Percentiles rank a stretch among this genome's conserved stretches.
These are phyloP conservation scores for Macrocentrus cingulum DNA, from an alignment of 1,140 invertebrate species.

Conservation along the genomic window DNA sequence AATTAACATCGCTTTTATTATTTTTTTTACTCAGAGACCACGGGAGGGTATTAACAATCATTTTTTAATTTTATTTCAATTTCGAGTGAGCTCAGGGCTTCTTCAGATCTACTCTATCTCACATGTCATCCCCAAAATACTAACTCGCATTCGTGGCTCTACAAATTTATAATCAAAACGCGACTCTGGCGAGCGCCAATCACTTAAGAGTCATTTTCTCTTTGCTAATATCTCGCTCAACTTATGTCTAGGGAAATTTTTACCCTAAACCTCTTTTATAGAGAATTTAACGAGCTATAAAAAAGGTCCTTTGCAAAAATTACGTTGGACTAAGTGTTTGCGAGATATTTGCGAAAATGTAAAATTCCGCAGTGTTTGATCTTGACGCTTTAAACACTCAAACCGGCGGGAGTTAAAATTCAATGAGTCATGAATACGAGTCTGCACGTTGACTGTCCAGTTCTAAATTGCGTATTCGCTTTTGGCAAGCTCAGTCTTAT, in stretches of 20 bases:
- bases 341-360: too few species aligned
- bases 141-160: slow-evolving; percentile 25
- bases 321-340: too few species aligned
- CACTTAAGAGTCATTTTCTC: too few species aligned
- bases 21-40: slow-evolving; percentile 31
- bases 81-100: slow-evolving; percentile 45
- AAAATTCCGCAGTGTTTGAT: too few species aligned
- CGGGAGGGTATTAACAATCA: slow-evolving; percentile 3
- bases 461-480: slow-evolving; percentile 32
- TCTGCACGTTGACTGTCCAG: slow-evolving; percentile 20
- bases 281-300: too few species aligned
- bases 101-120: slow-evolving; percentile 45
- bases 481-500: slow-evolving; percentile 55
- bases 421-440: slow-evolving; percentile 16
- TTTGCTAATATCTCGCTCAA: too few species aligned
- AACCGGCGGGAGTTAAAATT: slow-evolving; percentile 7
- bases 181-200: too few species aligned
- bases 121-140: slow-evolving; percentile 36
- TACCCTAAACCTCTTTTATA: too few species aligned
- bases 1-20: slow-evolving; percentile 20
- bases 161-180: too few species aligned
- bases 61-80: slow-evolving; percentile 28
- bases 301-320: too few species aligned
- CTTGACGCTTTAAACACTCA: slow-evolving; percentile 1
- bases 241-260: too few species aligned